Percentiles rank a stretch among this genome's conserved stretches.
Conservation (phyloP, 2,888 invertebrate genomes). For the Torymus auratus region DNA sequence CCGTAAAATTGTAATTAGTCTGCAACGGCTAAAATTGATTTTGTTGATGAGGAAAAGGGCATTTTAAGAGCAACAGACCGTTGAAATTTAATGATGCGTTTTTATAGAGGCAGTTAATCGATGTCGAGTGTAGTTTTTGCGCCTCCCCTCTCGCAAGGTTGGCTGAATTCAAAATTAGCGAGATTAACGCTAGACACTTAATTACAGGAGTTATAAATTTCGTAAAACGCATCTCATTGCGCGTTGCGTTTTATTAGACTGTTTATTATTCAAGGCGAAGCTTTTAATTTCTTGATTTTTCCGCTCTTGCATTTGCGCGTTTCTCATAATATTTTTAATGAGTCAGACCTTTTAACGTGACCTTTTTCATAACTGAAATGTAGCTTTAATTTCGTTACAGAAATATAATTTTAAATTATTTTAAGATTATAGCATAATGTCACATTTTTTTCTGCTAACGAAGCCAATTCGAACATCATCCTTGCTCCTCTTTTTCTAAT, state of each 20-base stretch:
- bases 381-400: too few species aligned
- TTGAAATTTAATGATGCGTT: constrained; percentile 52
- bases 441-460: too few species aligned
- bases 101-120: constrained; percentile 41
- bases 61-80: constrained; percentile 36
- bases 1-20: constrained; percentile 33
- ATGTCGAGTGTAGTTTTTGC: constrained; percentile 30
- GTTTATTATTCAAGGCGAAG: neutral
- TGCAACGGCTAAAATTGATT: constrained; percentile 25
- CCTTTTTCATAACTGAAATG: too few species aligned
- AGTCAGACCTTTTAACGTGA: too few species aligned
- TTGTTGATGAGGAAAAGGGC: constrained; percentile 1
- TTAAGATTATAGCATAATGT: too few species aligned
- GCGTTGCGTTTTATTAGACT: too few species aligned
- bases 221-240: neutral
- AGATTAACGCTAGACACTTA: constrained; percentile 30
- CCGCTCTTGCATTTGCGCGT: too few species aligned
- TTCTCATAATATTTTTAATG: too few species aligned
- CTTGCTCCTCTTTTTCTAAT: too few species aligned
- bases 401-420: too few species aligned
- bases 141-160: neutral
- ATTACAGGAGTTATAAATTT: constrained; percentile 23
- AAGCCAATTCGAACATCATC: too few species aligned
- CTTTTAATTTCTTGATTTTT: neutral
- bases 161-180: constrained; percentile 32